Evolutionary conservation across 2,888 invertebrate species (phyloP), one percentile per base, ranked within the genome.

Genomic region (Drosophila paracracens): DNA sequence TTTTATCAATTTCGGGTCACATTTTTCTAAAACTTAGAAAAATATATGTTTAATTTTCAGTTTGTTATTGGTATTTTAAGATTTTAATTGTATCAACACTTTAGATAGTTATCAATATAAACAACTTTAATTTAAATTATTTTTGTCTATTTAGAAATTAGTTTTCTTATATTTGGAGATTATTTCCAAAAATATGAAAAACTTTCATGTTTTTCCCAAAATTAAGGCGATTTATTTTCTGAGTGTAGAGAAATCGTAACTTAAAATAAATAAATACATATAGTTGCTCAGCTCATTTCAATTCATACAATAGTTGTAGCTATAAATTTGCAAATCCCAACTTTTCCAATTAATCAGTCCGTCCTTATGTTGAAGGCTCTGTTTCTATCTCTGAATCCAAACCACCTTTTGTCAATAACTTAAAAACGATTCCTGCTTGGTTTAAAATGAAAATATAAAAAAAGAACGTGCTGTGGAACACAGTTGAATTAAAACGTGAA

Each of bases 331-430:
- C 27, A 50, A 68, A 65, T 71, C 81, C 81, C 78, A 79, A 80
- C 76, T 80, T 57, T 65, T 46, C 46, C 46, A 46, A 69, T 76
- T 63, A 57, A 76, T 60, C 60, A 63, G 38, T 79, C 76, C 81
- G 78, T 80, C 78, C 76, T 65, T 66, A 51, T 58, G 35, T 80
- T 76, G 33, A 61, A 38, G 64, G 50, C 60, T 70, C 29, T 66
- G 16, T 54, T 65, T 56, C 29, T 46, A 67, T 16, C 16, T 50
- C 16, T 59, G 43, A 40, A 46, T 63, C 10, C 18, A 61, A 61
- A 63, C 56, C 65, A 79, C 65, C 56, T 58, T 59, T 70, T 43
- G 27, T 29, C 60, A 63, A 56, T 38, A 38, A 25, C 48, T 63
- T 59, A 75, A 31, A 25, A 36, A 35, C 27, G 61, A 66, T 58